Evolutionary conservation across 1,140 invertebrate genomes (phyloP), one percentile per base, ranked within the genome.

Genomic region (Rhagoletis zephyria): DNA sequence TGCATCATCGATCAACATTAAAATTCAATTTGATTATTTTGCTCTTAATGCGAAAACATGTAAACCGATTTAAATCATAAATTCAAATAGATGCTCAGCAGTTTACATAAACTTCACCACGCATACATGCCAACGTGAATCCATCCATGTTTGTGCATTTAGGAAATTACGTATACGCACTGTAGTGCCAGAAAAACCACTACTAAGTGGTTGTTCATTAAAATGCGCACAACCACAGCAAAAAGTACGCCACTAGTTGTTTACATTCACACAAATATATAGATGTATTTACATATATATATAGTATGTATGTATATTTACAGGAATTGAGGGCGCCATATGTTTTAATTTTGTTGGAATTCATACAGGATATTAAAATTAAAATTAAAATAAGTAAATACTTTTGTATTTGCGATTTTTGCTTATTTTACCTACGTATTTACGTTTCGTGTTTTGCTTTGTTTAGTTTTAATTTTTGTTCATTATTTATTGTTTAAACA

Each of bases 11-110:
- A 45, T 74, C 67, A 74, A 48, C 40, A 74, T 74, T 74, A 74
- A 74, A 14, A 74, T 14, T 2, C 0, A 40, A 74, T 74, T 74
- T n/a, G 67, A 74, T 74, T 74, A 48, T 74, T 74, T 74, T 48
- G 10, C 40, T 48, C 40, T 74, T 74, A 16, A 74, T 74, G 67
- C 67, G 67, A 45, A 74, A 74, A 45, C 67, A 74, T 74, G 67
- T 74, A 74, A 74, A 74, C 67, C 45, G 45, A 45, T 74, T 16
- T 74, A 74, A 45, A 74, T 48, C 40, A 42, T 42, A 74, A 74
- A 74, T 40, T 48, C 67, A 74, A 74, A 74, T 74, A 48, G 42
- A 45, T 2, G 42, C 3, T 45, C 67, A 74, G 67, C 16, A 74
- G 45, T 74, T 48, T 14, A 3, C 14, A 40, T 40, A 70, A 48